Base-by-base conservation (phyloP, 2,888 invertebrate genomes). In the Nesidiocoris tenuis region DNA sequence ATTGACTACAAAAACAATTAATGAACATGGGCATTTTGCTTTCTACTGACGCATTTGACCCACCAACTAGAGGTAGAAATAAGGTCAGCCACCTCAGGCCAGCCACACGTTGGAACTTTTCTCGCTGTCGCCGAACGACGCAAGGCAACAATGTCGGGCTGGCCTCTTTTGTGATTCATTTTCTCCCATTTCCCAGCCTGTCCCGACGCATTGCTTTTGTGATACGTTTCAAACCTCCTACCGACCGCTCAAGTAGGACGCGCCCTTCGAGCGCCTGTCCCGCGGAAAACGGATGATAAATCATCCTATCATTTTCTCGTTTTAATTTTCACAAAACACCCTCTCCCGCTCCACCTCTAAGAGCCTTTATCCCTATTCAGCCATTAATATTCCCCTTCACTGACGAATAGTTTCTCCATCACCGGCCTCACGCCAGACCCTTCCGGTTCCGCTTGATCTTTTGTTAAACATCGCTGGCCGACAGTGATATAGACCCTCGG, bases 241-340 rank as follows among this genome's bases (percentile, higher is more conserved):
- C 39, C 39, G 12, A 39, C 39, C 39, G 39, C 39, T 39, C n/a
- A n/a, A n/a, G n/a, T n/a, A 12, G 39, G 39, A 39, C 39, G 39
- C 5, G 3, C 39, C 39, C 3, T 39, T 39, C 39, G 3, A 39
- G 39, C 39, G 39, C 39, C 39, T 7, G 39, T 39, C 39, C 39
- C 5, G 5, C 3, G 12, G 39, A 12, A 22, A 54, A 56, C 67
- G 1, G n/a, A 67, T 67, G 67, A 67, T 67, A 67, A 67, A 67
- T 67, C 67, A 56, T 67, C 67, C 56, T 55, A 56, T 67, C 67
- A 67, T 56, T 67, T 67, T 56, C 67, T 67, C 67, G 21, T 67
- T 39, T 67, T 67, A 67, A 67, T 67, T 67, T 67, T 67, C 67
- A 56, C 67, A 54, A 67, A 67, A 67, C 67, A 56, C 56, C 22